A percentile compares a stretch with the other conserved stretches of the same genome.
These are phyloP conservation scores for Gymnoscelis rufifasciata DNA, from an alignment of 2,888 invertebrate genomes.

Conservation along the genomic window DNA sequence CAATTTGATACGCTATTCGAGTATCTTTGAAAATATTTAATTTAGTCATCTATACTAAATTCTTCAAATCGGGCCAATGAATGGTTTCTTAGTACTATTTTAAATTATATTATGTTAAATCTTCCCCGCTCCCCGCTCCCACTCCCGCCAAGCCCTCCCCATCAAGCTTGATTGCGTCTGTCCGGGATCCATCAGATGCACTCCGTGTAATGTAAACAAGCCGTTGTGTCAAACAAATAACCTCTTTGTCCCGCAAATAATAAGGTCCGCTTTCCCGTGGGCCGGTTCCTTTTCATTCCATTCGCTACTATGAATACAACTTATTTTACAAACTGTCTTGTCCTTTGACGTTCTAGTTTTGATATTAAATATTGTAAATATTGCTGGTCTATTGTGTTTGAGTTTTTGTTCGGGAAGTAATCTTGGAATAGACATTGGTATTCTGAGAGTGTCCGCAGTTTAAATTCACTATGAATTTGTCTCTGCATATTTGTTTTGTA, in stretches of 20 bases:
- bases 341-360: slow-evolving; percentile 28
- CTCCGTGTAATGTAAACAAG: slow-evolving; percentile 57
- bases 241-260: slow-evolving; percentile 51
- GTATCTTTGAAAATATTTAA: no score
- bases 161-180: slow-evolving; percentile 41
- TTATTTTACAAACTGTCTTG: slow-evolving; percentile 26
- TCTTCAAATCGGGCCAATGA: no score
- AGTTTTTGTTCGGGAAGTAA: background rate
- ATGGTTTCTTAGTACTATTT: no score
- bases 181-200: slow-evolving; percentile 53
- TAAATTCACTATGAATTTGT: no score
- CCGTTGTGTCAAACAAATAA: slow-evolving; percentile 51
- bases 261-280: slow-evolving; percentile 45
- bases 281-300: slow-evolving; percentile 32
- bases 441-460: no score
- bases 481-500: no score
- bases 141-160: slow-evolving; percentile 20
- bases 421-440: no score
- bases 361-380: slow-evolving; percentile 34
- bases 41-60: no score
- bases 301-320: slow-evolving; percentile 27
- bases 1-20: no score
- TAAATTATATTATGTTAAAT: no score
- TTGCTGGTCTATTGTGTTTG: background rate
- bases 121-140: slow-evolving; percentile 8